These are phyloP conservation scores for Bruchidius siliquastri DNA, from an alignment of 2,888 invertebrate genomes.

Conservation along the genomic window DNA sequence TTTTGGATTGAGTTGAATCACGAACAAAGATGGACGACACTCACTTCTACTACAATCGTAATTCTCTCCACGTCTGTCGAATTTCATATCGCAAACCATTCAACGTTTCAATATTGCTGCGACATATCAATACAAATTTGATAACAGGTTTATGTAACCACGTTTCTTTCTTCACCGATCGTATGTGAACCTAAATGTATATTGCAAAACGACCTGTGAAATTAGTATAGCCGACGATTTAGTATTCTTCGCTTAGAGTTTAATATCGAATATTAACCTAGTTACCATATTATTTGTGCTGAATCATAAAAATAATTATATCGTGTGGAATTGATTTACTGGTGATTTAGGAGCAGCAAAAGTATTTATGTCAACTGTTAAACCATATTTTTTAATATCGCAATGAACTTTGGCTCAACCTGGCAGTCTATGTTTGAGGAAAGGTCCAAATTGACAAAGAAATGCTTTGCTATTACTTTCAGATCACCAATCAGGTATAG, in stretches of 20 bases:
- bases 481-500: no score
- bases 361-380: no score
- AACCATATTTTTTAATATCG: no score
- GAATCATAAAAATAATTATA: background rate
- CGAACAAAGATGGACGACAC: background rate
- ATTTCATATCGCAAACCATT: background rate
- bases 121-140: background rate
- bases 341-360: no score
- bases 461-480: no score
- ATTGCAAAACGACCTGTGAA: background rate
- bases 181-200: background rate
- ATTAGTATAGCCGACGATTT: background rate
- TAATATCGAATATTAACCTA: background rate
- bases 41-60: background rate
- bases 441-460: no score
- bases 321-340: no score
- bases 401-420: no score
- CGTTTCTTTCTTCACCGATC: background rate
- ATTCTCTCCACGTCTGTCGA: background rate
- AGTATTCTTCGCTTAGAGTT: background rate
- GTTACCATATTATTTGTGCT: background rate
- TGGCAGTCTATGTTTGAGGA: no score
- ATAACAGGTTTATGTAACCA: background rate
- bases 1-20: background rate
- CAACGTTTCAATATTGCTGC: background rate